Base-by-base conservation (phyloP, 2,113 vertebrate genomes). In the Epinephelus cyanopodus region DNA sequence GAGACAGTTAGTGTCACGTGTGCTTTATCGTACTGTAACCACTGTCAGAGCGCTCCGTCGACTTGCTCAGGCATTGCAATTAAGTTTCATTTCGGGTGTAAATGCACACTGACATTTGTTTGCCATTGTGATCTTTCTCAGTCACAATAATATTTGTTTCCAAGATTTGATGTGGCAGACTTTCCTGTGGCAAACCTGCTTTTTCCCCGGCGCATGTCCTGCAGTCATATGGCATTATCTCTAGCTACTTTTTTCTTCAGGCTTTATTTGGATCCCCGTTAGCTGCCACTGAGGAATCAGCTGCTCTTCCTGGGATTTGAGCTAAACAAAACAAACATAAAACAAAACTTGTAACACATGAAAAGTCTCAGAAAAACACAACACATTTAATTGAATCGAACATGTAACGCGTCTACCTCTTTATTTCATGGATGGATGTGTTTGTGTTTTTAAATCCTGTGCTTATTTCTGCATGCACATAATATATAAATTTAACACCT, bases 101-200 rank as follows among this genome's bases (percentile, higher is more conserved):
- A 90, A 91, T 73, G 80, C 11, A 39, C 21, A 1, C 56, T 69
- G 80, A 77, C 83, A n/a, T 86, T 90, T 89, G 79, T 89, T 89
- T 92, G 85, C 81, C 62, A 63, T 52, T 67, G 73, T 74, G 74
- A 77, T 68, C 65, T 27, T 63, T 84, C 77, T 70, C 50, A 76
- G 84, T 81, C 86, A 69, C 63, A 53, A 48, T 84, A 62, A 58
- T 42, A 62, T 76, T 68, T 77, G 33, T 27, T 45, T 60, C 62
- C 47, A 13, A 47, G 8, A 50, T 74, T 85, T 83, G 73, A 82
- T 77, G 71, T 42, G 77, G 70, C 68, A 56, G 54, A 50, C 63
- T 74, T 80, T 53, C 53, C 71, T 70, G 73, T 10, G 15, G 69
- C 60, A 65, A 19, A 25, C 25, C 5, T 45, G 42, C 25, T 27